These are phyloP conservation scores for Huso huso DNA, from an alignment of 2,797 vertebrate species.

Conservation along the genomic window DNA sequence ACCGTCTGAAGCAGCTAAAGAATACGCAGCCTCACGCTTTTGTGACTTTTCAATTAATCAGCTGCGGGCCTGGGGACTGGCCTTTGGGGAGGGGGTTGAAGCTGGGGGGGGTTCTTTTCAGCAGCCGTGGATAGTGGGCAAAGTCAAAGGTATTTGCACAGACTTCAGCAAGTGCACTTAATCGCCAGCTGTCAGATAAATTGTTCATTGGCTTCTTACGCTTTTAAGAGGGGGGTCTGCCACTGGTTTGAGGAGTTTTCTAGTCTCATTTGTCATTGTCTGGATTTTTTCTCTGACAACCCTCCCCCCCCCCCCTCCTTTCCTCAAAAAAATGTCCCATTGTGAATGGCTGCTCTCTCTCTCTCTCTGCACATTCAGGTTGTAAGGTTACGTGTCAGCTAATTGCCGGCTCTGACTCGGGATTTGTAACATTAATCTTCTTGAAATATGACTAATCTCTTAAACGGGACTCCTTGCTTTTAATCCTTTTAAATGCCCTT, in stretches of 20 bases:
- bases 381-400: conserved; percentile 4
- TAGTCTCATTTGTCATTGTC: background rate
- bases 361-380: background rate
- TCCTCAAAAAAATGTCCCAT: background rate
- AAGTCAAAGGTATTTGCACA: conserved; percentile 1
- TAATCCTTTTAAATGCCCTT: background rate
- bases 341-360: background rate
- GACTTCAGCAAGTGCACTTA: conserved; percentile 9
- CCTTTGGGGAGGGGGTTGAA: background rate
- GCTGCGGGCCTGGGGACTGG: background rate
- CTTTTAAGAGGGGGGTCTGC: background rate
- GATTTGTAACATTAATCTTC: conserved; percentile 9
- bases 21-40: conserved; percentile 2
- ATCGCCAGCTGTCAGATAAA: conserved; percentile 3
- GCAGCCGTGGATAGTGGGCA: background rate
- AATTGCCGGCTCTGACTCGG: background rate
- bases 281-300: background rate
- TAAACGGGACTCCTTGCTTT: background rate
- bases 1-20: background rate
- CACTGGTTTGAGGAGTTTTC: background rate
- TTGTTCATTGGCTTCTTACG: conserved; percentile 11
- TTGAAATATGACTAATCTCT: conserved; percentile 3
- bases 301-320: background rate
- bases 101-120: conserved; percentile 1
- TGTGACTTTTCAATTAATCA: conserved; percentile 11